These are phyloP conservation scores for Petaurus breviceps DNA, from an alignment of 2,113 vertebrate species.

Conservation along the genomic window DNA sequence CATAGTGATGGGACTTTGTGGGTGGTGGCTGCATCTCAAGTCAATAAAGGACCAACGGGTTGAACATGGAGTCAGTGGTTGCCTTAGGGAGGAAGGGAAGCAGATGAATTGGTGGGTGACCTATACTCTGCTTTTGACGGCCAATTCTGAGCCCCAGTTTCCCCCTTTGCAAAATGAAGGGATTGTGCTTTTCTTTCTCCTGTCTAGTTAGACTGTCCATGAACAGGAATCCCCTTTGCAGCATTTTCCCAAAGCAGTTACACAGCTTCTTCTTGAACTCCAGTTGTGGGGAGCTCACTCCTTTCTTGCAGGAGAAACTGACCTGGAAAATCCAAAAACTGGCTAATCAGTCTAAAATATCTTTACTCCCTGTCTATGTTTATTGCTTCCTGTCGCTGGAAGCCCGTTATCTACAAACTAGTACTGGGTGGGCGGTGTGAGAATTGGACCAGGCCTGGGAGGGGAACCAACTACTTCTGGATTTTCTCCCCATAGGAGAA, in stretches of 20 bases:
- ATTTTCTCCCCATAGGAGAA: neutral
- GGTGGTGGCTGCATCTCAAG: neutral
- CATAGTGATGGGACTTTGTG: neutral
- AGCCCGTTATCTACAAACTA: conserved; percentile 70
- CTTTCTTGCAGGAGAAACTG: conserved; percentile 21
- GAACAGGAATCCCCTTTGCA: neutral
- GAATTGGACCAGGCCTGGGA: conserved; percentile 68
- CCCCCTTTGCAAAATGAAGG: neutral
- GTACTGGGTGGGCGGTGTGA: conserved; percentile 19
- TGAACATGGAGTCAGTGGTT: neutral
- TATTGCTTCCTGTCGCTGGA: conserved; percentile 79
- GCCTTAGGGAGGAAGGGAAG: neutral
- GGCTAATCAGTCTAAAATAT: conserved; percentile 68
- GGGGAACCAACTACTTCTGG: conserved; percentile 51
- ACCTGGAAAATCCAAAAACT: conserved; percentile 73
- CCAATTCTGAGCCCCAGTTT: neutral
- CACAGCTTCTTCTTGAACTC: neutral
- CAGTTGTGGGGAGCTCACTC: neutral
- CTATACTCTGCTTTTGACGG: neutral
- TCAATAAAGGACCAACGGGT: neutral
- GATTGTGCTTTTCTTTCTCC: neutral
- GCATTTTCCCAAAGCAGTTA: neutral
- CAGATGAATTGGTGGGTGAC: neutral
- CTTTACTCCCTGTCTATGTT: conserved; percentile 72
- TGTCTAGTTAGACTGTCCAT: neutral